Conservation (phyloP, 2,797 vertebrate species). For the Champsocephalus esox region DNA sequence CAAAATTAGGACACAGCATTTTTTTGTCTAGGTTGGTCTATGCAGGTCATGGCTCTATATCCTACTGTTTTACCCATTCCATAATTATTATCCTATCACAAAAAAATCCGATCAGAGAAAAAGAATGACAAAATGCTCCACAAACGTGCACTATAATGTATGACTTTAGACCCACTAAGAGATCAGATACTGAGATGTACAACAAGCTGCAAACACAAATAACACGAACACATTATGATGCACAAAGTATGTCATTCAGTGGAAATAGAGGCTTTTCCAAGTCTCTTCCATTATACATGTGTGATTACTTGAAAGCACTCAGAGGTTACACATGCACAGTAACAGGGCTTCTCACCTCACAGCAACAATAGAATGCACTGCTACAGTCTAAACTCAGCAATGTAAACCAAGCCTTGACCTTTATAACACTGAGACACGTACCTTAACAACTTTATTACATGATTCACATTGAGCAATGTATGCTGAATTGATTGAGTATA, state of each 20-base stretch:
- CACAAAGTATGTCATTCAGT: not conserved
- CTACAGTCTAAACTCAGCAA: not conserved
- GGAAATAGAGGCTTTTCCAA: slow-evolving; percentile 5
- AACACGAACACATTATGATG: not conserved
- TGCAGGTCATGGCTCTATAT: too few relatives aligned
- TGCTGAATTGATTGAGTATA: not conserved
- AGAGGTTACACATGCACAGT: slow-evolving; percentile 2
- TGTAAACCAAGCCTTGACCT: not conserved
- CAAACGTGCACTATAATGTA: slow-evolving; percentile 8
- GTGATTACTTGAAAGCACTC: slow-evolving; percentile 10
- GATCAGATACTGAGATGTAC: slow-evolving; percentile 15
- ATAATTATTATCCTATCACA: not conserved
- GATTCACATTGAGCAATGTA: not conserved
- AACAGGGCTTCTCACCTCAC: slow-evolving; percentile 13
- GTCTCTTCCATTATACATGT: slow-evolving; percentile 7
- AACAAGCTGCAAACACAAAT: slow-evolving; percentile 4
- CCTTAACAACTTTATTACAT: not conserved
- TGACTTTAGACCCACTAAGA: slow-evolving; percentile 3
- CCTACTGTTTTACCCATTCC: not conserved
- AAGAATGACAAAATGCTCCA: not conserved
- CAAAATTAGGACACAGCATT: too few relatives aligned
- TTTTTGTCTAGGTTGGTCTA: too few relatives aligned
- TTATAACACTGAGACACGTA: not conserved
- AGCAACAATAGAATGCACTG: slow-evolving; percentile 2
- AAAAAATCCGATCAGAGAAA: not conserved